These are phyloP conservation scores for Astreopora myriophthalma DNA, from an alignment of 64 coral and sea anemone genomes.

Conservation along the genomic window DNA sequence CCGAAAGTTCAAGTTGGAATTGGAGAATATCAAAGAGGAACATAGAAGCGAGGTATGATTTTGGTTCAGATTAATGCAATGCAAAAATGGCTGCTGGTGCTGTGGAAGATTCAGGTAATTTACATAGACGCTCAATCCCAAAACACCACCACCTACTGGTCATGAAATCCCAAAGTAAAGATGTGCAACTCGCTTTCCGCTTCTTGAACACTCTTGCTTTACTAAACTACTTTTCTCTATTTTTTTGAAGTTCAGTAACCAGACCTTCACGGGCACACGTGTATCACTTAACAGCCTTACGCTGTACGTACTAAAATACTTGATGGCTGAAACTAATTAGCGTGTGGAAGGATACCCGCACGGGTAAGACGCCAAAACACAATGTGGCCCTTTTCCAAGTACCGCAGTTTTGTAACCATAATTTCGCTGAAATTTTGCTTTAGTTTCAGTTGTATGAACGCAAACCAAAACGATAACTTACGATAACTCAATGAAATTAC, in stretches of 20 bases:
- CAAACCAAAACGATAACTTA: conserved; percentile 1
- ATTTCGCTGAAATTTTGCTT: neutral
- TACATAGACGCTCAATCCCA: conserved; percentile 14
- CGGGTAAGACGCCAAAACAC: neutral
- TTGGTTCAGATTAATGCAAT: neutral
- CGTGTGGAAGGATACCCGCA: neutral
- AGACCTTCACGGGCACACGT: neutral
- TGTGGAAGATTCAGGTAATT: neutral
- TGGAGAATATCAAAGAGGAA: conserved; percentile 82
- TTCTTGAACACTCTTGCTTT: neutral
- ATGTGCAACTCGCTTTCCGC: neutral
- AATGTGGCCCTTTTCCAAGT: neutral
- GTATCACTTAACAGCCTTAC: neutral
- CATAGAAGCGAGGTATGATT: conserved; percentile 84
- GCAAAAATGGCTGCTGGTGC: neutral
- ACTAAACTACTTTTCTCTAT: neutral
- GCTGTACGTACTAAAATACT: neutral
- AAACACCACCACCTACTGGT: neutral
- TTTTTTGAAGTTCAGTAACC: neutral
- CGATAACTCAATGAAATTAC: conserved; percentile 6
- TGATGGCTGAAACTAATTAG: neutral
- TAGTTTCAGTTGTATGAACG: neutral
- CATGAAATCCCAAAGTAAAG: neutral
- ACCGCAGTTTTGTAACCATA: neutral
- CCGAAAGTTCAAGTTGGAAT: conserved; percentile 84